Conservation (phyloP, 2,888 invertebrate species). For the Itoplectis maculator region DNA sequence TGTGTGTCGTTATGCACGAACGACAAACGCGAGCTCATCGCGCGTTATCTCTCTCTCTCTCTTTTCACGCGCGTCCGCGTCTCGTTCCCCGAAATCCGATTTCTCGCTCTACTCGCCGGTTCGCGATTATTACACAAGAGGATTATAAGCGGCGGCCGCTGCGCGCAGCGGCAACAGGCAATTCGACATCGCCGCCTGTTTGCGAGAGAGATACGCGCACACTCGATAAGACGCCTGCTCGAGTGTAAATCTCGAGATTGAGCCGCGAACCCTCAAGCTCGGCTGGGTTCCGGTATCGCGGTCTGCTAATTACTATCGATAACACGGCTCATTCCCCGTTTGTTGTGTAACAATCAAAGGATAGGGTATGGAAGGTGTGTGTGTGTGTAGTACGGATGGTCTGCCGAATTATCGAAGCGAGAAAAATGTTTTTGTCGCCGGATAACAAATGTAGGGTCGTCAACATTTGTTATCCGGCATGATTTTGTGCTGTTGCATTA, state of each 20-base stretch:
- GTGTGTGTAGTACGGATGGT: no score
- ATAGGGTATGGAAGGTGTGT: no score
- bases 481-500: no score
- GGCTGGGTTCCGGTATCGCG: background rate
- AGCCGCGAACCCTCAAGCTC: background rate
- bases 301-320: background rate
- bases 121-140: conserved; percentile 39
- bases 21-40: background rate
- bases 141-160: conserved; percentile 40
- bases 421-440: no score
- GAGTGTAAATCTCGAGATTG: conserved; percentile 10
- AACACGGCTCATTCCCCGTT: background rate
- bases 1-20: background rate
- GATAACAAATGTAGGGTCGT: no score
- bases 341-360: background rate
- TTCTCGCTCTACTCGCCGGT: background rate
- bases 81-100: conserved; percentile 40
- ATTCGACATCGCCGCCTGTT: conserved; percentile 30
- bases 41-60: background rate
- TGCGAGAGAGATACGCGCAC: background rate
- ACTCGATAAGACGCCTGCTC: background rate
- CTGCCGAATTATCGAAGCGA: no score
- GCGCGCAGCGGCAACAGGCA: no score
- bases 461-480: no score
- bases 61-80: conserved; percentile 5